These are phyloP conservation scores for Numenius phaeopus DNA, from an alignment of 2,797 vertebrate species.

Conservation along the genomic window DNA sequence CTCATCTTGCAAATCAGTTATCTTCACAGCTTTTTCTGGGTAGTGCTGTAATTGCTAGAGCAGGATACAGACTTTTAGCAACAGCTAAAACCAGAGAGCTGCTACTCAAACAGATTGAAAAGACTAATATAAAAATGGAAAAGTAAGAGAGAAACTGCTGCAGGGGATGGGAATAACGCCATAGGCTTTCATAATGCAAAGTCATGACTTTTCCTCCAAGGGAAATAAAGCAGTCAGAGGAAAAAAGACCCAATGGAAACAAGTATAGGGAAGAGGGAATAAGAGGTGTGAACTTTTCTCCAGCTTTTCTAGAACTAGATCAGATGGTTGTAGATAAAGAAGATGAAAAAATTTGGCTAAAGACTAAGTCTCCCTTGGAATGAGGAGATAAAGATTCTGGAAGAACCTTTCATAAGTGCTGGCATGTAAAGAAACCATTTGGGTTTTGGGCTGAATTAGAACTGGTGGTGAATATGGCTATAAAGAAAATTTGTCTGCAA, in stretches of 20 bases:
- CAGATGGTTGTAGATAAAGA: not conserved
- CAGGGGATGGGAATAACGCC: not conserved
- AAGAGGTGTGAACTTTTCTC: not conserved
- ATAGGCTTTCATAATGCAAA: not conserved
- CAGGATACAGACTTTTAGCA: not conserved
- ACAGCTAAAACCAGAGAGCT: not conserved
- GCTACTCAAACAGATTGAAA: not conserved
- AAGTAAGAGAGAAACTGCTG: not conserved
- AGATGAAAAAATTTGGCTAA: not conserved
- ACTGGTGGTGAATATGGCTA: not conserved
- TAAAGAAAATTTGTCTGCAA: not conserved
- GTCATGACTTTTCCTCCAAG: not conserved
- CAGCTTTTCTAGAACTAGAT: not conserved
- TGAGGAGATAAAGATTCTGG: not conserved
- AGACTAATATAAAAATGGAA: not conserved
- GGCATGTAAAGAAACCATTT: not conserved
- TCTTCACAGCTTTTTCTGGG: not conserved
- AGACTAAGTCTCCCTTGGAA: not conserved
- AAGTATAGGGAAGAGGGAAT: not conserved
- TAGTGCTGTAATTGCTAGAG: not conserved
- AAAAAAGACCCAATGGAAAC: not conserved
- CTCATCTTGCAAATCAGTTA: not conserved
- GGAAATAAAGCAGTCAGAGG: not conserved
- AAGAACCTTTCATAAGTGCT: not conserved
- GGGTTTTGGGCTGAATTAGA: not conserved